phyloP scores from a whole-genome alignment of 30 jellyfish, hydroid and myxozoan species.

The Aurelia coerulea region DNA sequence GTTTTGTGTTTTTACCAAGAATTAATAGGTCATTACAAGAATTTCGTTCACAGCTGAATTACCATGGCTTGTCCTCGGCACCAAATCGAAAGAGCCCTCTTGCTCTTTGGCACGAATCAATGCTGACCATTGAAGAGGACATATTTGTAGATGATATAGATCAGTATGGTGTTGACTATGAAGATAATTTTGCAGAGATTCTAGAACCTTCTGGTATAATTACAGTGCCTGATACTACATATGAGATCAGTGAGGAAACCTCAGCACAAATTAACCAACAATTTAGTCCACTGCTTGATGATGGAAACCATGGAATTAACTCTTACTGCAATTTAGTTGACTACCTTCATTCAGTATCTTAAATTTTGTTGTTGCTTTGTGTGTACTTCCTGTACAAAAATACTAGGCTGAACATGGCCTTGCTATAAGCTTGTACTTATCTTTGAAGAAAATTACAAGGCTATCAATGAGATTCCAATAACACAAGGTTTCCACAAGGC shows the following conservation, averaged over 20 bases:
- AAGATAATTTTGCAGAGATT: slow-evolving; percentile 11
- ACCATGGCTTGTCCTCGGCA: neutral
- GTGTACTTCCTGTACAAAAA: too few species aligned
- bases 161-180: slow-evolving; percentile 29
- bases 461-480: too few species aligned
- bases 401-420: too few species aligned
- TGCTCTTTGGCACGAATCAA: slow-evolving; percentile 34
- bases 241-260: slow-evolving; percentile 5
- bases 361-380: too few species aligned
- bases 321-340: too few species aligned
- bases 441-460: too few species aligned
- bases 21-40: slow-evolving; percentile 27
- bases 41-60: neutral
- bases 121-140: slow-evolving; percentile 33
- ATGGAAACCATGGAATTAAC: too few species aligned
- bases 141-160: slow-evolving; percentile 16
- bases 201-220: slow-evolving; percentile 13
- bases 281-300: too few species aligned
- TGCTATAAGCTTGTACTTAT: too few species aligned
- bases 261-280: neutral
- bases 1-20: slow-evolving; percentile 31
- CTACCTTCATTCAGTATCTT: too few species aligned
- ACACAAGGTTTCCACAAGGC: too few species aligned
- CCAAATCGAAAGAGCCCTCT: slow-evolving; percentile 24
- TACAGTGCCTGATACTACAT: slow-evolving; percentile 23